Base-by-base conservation (phyloP, 2,888 invertebrate genomes). In the Phalera bucephala region DNA sequence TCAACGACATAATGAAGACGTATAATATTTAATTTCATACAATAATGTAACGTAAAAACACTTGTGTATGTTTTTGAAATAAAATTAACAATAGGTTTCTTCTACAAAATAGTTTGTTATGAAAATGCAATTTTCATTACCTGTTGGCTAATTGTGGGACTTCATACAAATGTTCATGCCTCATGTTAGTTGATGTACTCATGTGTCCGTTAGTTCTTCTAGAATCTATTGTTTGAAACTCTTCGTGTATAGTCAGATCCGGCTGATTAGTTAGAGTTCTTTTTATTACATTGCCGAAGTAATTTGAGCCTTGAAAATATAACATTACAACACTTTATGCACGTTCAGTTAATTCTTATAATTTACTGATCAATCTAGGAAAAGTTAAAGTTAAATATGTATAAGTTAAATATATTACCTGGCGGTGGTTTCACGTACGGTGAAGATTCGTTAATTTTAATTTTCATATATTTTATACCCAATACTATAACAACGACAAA, bases 161-260 rank as follows among this genome's bases (percentile, higher is more conserved):
- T 86, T 96, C 96, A 82, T 96, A 96, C 70, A 96, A 94, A 80
- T 96, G 96, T 68, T 96, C 96, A 34, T 95, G 94, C 32, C 94
- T 91, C 31, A 92, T 87, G 48, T 92, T 92, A 19, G 91, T 92
- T 64, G 94, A 94, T 23, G 94, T 93, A 48, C 68, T 80, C 47
- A 75, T 74, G 31, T 78, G 80, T 40, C 85, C 72, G 29, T 76
- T 80, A 0, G 73, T 72, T 17, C 79, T 63, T 42, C 82, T 68
- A 66, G 96, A 96, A 72, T 96, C 96, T 80, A 96, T 94, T 56
- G 95, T 95, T 50, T 93, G 93, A 53, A 93, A 93, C 52, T 92
- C 93, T 10, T 93, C 92, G 50, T 92, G 92, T 35, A 89, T 91
- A 1, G 96, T 96, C 64, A 96, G 83, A 78, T 96, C 96, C 34